Evolutionary conservation across 2,113 vertebrate species (phyloP), one percentile per base, ranked within the genome.

Genomic region (Dromiciops gliroides): DNA sequence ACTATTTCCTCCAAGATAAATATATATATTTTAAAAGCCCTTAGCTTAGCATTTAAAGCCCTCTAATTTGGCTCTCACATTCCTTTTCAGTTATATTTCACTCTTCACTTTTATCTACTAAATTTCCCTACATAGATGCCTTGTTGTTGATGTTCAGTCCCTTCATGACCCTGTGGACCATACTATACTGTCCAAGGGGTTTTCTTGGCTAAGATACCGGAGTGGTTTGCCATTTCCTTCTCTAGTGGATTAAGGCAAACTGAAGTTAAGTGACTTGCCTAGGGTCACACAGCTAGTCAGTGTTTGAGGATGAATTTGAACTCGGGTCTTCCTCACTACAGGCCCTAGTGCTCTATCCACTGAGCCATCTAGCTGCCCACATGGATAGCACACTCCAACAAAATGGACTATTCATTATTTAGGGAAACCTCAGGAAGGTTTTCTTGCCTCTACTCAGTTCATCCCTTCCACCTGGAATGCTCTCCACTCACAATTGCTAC

Each of bases 41-140:
- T 51, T 53, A 50, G 89, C 89, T 96, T 95, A 92, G 53, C 50
- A 51, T 92, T 94, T 93, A 91, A 28, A 31, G 56, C 12, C 53
- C 56, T 60, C 56, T 60, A 11, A 28, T 60, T 28, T 31, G 56
- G 56, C 10, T 60, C 56, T 31, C 3, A 28, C 28, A 12, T 31
- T 31, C 28, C 56, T 60, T 60, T 11, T 60, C 12, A 60, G 28
- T 11, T 10, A 60, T 31, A 8, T 60, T 60, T 60, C 56, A 60
- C 2, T 31, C 90, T 91, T 8, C 6, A 11, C 51, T 88, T 24
- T 89, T 48, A 75, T 52, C 37, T 47, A 48, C 22, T 49, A 50
- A 37, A 19, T 60, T n/a, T 75, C 48, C 51, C 4, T 1, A 7
- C 48, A 48, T 44, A 10, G 14, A 19, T 25, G 48, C 50, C 50